Evolutionary conservation across 2,113 vertebrate species (phyloP).

Genomic region (Cheirogaleus medius): DNA sequence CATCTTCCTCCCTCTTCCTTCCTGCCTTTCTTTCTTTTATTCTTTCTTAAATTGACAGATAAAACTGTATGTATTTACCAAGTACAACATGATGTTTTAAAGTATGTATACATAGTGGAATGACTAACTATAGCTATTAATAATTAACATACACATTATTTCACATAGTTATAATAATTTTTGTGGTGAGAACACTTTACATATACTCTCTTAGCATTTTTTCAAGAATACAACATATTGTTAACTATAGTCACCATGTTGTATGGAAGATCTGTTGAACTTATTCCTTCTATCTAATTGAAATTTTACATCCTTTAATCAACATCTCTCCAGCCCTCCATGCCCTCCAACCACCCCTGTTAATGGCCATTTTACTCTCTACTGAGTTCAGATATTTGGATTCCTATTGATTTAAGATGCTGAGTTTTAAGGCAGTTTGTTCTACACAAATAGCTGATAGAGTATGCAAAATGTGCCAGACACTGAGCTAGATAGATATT

Average conservation of each 20-base stretch:
- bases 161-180: neutral
- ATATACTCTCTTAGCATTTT: neutral
- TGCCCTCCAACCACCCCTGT: too few relatives aligned
- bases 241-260: neutral
- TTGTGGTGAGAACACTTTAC: neutral
- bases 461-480: neutral
- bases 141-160: neutral
- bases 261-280: neutral
- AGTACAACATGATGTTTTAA: neutral
- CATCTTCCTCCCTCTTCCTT: neutral
- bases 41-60: neutral
- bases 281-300: neutral
- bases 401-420: neutral
- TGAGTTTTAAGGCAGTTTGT: neutral
- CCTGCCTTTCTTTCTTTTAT: too few relatives aligned
- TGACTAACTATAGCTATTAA: neutral
- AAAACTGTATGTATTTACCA: neutral
- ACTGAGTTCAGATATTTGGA: neutral
- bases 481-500: neutral
- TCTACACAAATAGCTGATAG: neutral
- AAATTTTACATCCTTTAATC: neutral
- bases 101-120: neutral
- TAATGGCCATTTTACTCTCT: neutral
- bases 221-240: neutral
- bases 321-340: neutral